phyloP scores from a whole-genome alignment of 1,140 invertebrate species.

The Drosophila albomicans region DNA sequence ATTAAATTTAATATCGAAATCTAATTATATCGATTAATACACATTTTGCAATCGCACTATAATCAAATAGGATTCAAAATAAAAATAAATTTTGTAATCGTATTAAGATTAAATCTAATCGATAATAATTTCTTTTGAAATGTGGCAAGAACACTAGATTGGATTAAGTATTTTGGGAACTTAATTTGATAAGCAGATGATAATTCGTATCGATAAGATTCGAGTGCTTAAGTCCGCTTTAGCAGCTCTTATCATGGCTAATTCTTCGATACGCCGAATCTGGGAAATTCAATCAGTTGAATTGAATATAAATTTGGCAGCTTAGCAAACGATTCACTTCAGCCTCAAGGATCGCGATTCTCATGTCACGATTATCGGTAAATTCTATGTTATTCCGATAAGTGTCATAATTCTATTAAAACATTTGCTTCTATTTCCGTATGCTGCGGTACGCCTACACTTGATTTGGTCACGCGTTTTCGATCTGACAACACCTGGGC shows the following conservation, averaged over 20 bases:
- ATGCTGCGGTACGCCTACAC: slow-evolving; percentile 1
- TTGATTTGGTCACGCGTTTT: not conserved
- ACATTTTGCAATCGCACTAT: too few species aligned
- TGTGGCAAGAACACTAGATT: not conserved
- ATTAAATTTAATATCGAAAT: too few species aligned
- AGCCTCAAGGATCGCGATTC: slow-evolving; percentile 3
- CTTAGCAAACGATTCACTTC: not conserved
- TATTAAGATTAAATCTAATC: not conserved
- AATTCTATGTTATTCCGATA: slow-evolving; percentile 8
- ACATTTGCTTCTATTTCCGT: slow-evolving; percentile 5
- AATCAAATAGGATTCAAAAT: too few species aligned
- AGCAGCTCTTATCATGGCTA: not conserved
- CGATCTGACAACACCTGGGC: not conserved
- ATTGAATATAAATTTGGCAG: not conserved
- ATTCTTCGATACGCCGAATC: not conserved
- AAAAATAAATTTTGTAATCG: not conserved
- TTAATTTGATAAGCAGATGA: not conserved
- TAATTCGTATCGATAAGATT: not conserved
- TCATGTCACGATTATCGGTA: slow-evolving; percentile 1
- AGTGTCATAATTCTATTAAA: slow-evolving; percentile 7
- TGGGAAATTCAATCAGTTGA: not conserved
- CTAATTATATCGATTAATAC: too few species aligned
- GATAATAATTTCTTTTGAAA: not conserved
- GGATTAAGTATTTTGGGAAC: not conserved
- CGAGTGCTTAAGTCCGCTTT: not conserved